phyloP scores from a whole-genome alignment of 1,140 invertebrate species.

The Anastrepha obliqua region DNA sequence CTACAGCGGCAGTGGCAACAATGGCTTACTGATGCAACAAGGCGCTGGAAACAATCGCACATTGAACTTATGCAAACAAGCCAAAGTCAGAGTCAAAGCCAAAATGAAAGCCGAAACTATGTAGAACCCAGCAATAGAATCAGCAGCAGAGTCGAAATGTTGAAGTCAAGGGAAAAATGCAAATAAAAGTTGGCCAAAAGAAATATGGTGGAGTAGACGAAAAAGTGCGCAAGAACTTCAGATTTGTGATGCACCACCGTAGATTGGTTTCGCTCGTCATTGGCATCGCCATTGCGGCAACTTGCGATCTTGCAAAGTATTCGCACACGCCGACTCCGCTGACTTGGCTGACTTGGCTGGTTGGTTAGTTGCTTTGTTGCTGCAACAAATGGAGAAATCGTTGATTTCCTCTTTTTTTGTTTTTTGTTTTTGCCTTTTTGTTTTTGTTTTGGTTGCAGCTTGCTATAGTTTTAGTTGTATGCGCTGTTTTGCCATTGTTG shows the following conservation, averaged over 20 bases:
- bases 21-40: slow-evolving; percentile 1
- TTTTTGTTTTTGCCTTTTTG: too few relatives aligned
- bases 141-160: not conserved
- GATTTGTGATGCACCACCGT: slow-evolving; percentile 34
- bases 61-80: slow-evolving; percentile 51
- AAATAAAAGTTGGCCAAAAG: slow-evolving; percentile 29
- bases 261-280: slow-evolving; percentile 14
- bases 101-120: slow-evolving; percentile 8
- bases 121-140: not conserved
- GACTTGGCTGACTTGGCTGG: not conserved
- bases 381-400: slow-evolving; percentile 12
- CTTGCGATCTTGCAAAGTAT: not conserved
- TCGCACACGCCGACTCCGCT: not conserved
- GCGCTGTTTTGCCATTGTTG: not conserved
- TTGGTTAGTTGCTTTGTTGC: not conserved
- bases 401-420: not conserved
- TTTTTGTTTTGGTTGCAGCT: not conserved
- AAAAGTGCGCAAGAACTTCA: slow-evolving; percentile 44
- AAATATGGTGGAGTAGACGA: not conserved
- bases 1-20: slow-evolving; percentile 2
- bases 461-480: not conserved
- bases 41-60: not conserved
- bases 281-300: not conserved
- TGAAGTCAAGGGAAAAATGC: not conserved
- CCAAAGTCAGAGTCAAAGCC: slow-evolving; percentile 3